Evolutionary conservation across 2,888 invertebrate genomes (phyloP), one percentile per base, ranked within the genome.

Genomic region (Dyspetes luteomarginatus): DNA sequence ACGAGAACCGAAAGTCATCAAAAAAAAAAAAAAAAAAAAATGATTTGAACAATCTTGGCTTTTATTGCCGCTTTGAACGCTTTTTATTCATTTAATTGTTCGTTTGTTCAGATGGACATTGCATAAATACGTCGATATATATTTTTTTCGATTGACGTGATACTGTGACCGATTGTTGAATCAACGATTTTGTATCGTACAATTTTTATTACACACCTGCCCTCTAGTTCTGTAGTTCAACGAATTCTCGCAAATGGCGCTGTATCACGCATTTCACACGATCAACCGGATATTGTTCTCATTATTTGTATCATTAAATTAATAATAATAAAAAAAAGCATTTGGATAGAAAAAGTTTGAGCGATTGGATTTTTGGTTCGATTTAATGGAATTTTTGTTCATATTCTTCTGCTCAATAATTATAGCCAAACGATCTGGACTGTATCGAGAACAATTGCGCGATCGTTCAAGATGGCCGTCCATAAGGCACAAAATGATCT

Each of bases 271-370:
- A 73, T 62, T 56, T 72, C 62, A 64, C 45, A 73, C 68, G 36
- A 75, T 17, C 43, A 45, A 72, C 65, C 45, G 36, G 43, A 81
- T 68, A 73, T 45, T 76, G 74, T 36, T 67, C 71, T 65, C 74
- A 82, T 76, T 52, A 60, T 79, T 82, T 79, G 76, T 82, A 82
- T 64, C 64, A 79, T 79, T 79, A 76, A 79, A 76, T 80, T 82
- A 77, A 82, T 79, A 79, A n/a, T n/a, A n/a, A n/a, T n/a, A n/a
- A n/a, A n/a, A n/a, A n/a, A 82, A 64, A 82, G 43, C 69, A 80
- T 77, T 81, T 81, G 68, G 73, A 60, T 81, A 77, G 69, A 73
- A 81, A 64, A 68, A n/a, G n/a, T n/a, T n/a, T n/a, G n/a, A n/a
- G n/a, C n/a, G n/a, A n/a, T n/a, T n/a, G n/a, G n/a, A n/a, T n/a